Percentiles rank a stretch among this genome's conserved stretches.
Conservation (phyloP, 2,113 vertebrate genomes). For the Pseudorhombus dupliciocellatus region DNA sequence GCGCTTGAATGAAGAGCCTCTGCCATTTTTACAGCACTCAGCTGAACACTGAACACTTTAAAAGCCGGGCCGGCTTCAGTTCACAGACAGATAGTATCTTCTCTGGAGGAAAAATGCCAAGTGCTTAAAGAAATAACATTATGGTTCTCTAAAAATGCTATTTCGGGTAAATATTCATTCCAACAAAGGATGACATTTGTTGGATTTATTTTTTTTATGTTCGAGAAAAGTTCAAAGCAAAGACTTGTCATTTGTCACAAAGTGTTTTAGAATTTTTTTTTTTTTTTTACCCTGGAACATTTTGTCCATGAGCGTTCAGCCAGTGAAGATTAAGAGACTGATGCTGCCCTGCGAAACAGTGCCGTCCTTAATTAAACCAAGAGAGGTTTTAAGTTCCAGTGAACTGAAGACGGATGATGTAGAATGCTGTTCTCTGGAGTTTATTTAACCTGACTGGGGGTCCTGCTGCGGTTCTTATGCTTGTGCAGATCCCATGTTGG, state of each 20-base stretch:
- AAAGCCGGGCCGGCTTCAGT: not conserved
- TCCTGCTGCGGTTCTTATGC: not conserved
- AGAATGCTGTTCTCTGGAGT: not conserved
- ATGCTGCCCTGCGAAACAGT: slow-evolving; percentile 11
- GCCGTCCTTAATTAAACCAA: slow-evolving; percentile 27
- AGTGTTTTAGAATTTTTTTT: slow-evolving; percentile 17
- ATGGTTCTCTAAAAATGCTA: slow-evolving; percentile 11
- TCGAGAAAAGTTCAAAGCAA: slow-evolving; percentile 15
- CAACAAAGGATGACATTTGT: not conserved
- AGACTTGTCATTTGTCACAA: not conserved
- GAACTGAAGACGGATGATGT: slow-evolving; percentile 2
- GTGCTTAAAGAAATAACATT: not conserved
- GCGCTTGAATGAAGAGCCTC: slow-evolving; percentile 54
- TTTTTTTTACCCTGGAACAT: slow-evolving; percentile 26
- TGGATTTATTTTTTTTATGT: not conserved
- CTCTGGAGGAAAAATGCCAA: not conserved
- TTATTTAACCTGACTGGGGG: not conserved
- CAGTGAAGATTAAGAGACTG: slow-evolving; percentile 6
- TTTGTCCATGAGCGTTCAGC: slow-evolving; percentile 16
- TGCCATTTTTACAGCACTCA: slow-evolving; percentile 18
- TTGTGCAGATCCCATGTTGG: slow-evolving; percentile 32
- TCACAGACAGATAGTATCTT: slow-evolving; percentile 1
- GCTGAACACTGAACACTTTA: slow-evolving; percentile 2
- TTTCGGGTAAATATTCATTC: not conserved
- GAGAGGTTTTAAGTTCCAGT: slow-evolving; percentile 7